Percentiles rank a stretch among this genome's conserved stretches.
Conservation (phyloP, 2,113 vertebrate species). For the Oreochromis tanganicae region DNA sequence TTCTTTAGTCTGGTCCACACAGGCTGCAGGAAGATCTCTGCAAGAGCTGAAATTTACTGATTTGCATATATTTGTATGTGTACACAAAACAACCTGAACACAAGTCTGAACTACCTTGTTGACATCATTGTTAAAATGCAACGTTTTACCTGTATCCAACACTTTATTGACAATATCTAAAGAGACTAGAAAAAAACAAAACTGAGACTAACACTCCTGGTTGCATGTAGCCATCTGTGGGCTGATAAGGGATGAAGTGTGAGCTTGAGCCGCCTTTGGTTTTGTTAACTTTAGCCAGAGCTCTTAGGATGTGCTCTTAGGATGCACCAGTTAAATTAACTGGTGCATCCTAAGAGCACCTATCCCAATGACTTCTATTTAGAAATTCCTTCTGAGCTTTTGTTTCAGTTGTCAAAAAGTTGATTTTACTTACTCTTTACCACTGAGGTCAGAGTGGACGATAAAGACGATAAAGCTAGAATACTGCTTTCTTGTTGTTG, state of each 20-base stretch:
- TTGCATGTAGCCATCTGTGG: neutral
- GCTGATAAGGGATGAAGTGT: neutral
- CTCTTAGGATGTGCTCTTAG: neutral
- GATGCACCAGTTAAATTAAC: neutral
- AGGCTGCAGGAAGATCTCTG: neutral
- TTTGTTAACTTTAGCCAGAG: neutral
- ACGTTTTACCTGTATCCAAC: neutral
- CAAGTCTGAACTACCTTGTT: rapidly evolving
- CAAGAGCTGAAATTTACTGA: neutral
- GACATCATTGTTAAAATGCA: neutral
- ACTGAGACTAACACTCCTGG: neutral
- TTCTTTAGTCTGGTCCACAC: neutral
- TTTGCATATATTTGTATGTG: neutral
- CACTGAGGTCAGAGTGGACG: neutral
- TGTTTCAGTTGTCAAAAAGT: neutral
- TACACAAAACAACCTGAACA: neutral
- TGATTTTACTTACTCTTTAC: neutral
- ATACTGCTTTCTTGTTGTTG: neutral
- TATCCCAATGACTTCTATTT: neutral
- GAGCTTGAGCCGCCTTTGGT: neutral
- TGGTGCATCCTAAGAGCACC: neutral
- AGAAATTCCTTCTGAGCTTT: neutral
- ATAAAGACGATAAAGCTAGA: neutral
- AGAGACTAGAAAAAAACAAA: neutral
- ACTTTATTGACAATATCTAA: neutral